Evolutionary conservation across 2,113 vertebrate genomes (phyloP), one percentile per base, ranked within the genome.

Genomic region (Syrmaticus mikado): DNA sequence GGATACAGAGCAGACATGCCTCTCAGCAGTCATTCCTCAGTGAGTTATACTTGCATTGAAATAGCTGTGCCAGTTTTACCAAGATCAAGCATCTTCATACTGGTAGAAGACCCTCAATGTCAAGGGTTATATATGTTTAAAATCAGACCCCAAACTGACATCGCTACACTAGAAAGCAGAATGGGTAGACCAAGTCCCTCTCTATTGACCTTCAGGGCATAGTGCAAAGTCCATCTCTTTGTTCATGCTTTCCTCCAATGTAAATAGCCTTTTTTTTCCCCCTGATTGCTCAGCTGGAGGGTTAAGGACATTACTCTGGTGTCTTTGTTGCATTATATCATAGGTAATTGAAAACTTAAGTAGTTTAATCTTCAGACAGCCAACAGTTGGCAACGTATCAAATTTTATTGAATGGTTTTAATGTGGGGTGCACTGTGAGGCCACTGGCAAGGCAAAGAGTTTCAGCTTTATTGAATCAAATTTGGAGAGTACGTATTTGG

Each of bases 351-450:
- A 95, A 96, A 95, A 94, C 89, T 85, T 89, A 81, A 91, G 85
- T 58, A 92, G 75, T 92, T 91, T 92, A 94, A 95, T 96, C 90
- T 94, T 91, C 87, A 91, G 43, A 10, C 82, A 91, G 55, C 76
- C 82, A 92, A 85, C 60, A 82, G 60, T 83, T 96, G 91, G 92
- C 92, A 91, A 91, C 6, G 1, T 83, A 94, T 90, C 87, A 90
- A 91, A 88, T 95, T 95, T 93, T 95, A 87, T 94, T 95, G 89
- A 93, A 92, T 34, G 46, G 52, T 95, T 97, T 95, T 93, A 94
- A 90, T 87, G 87, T 78, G 72, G 87, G 62, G 72, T 66, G 15
- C 40, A 48, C 82, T 82, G 24, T 24, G 30, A 94, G 91, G 87
- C 87, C 90, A 78, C 82, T 68, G 82, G 87, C 79, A 89, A 89